These are phyloP conservation scores for Theocolax elegans DNA, from an alignment of 1,140 invertebrate species.

Conservation along the genomic window DNA sequence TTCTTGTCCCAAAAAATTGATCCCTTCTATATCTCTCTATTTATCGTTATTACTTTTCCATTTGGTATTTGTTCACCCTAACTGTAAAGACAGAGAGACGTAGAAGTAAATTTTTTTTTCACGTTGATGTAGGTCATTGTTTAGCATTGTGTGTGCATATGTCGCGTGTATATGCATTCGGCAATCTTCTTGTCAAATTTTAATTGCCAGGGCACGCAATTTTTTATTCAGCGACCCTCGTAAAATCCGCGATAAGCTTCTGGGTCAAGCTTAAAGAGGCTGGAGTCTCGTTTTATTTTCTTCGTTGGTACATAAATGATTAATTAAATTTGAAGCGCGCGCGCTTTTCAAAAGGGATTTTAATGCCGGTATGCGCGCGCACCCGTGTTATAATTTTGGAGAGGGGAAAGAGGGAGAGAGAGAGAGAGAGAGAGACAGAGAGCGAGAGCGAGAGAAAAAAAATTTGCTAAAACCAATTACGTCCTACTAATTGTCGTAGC, in stretches of 20 bases:
- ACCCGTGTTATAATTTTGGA: too few relatives aligned
- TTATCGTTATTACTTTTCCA: too few relatives aligned
- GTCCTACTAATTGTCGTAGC: constrained; percentile 8
- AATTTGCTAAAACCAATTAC: constrained; percentile 17
- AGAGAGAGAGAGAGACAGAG: not conserved
- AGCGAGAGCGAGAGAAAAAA: not conserved
- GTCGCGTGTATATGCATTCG: not conserved
- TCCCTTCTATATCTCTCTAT: too few relatives aligned
- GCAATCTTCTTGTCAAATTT: constrained; percentile 11
- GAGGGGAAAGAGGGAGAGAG: too few relatives aligned
- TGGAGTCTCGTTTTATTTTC: not conserved
- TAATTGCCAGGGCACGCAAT: constrained; percentile 9
- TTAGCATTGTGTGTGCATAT: not conserved
- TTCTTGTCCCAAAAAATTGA: too few relatives aligned
- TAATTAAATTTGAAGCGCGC: too few relatives aligned
- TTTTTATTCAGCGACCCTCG: not conserved
- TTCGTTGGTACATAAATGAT: not conserved
- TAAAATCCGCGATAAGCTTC: not conserved
- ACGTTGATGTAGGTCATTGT: too few relatives aligned
- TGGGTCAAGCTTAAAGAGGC: not conserved
- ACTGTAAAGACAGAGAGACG: too few relatives aligned
- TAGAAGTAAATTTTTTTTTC: too few relatives aligned
- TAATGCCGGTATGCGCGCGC: not conserved
- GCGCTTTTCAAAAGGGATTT: not conserved
- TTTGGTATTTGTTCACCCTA: too few relatives aligned